Conservation (phyloP, 2,113 vertebrate species). For the Alouatta palliata region DNA sequence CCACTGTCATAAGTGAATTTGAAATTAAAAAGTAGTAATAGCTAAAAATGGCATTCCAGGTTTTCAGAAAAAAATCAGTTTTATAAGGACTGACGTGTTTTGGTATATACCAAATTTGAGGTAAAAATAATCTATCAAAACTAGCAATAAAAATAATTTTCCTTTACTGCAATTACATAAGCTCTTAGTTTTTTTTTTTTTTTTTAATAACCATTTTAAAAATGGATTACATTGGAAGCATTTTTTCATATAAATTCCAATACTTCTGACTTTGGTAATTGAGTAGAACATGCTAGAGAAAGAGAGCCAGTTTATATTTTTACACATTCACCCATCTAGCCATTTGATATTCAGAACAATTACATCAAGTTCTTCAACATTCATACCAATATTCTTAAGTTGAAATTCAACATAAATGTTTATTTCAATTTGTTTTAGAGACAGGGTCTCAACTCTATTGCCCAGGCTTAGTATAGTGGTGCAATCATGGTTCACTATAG, state of each 20-base stretch:
- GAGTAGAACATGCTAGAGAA: conserved; percentile 50
- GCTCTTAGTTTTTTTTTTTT: conserved; percentile 39
- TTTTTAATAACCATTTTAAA: conserved; percentile 61
- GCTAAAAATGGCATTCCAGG: conserved; percentile 66
- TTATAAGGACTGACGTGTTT: conserved; percentile 51
- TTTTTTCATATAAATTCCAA: neutral
- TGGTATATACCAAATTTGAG: conserved; percentile 65
- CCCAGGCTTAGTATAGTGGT: too few relatives aligned
- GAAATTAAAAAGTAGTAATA: conserved; percentile 40
- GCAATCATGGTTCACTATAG: too few relatives aligned
- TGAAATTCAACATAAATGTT: neutral
- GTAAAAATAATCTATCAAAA: conserved; percentile 74
- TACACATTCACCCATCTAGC: conserved; percentile 49
- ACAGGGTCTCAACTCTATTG: too few relatives aligned
- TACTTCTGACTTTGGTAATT: conserved; percentile 66
- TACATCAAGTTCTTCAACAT: conserved; percentile 1
- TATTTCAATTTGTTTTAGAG: too few relatives aligned
- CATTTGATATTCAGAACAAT: conserved; percentile 73
- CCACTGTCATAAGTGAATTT: conserved; percentile 21
- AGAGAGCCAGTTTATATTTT: conserved; percentile 42
- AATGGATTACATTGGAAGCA: conserved; percentile 68
- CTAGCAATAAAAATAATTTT: conserved; percentile 67
- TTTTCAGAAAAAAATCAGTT: conserved; percentile 47
- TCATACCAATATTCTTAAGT: conserved; percentile 56
- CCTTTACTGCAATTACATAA: conserved; percentile 55